Base-by-base conservation (phyloP, 2,113 vertebrate species). In the Shinisaurus crocodilurus region DNA sequence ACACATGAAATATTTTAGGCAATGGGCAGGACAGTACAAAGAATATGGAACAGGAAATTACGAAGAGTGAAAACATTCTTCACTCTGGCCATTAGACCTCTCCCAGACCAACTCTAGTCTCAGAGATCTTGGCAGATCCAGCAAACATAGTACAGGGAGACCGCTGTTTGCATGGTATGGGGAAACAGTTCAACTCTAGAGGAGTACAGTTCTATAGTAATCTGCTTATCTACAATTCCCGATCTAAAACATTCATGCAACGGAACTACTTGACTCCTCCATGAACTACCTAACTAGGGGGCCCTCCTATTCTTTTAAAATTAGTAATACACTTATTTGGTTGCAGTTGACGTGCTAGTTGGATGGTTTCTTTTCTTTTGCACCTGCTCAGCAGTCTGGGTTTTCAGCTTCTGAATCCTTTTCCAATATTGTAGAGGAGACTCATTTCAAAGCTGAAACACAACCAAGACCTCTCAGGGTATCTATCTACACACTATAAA, bases 111-210 rank as follows among this genome's bases (percentile, higher is more conserved):
- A 29, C 40, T 29, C 48, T 57, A 6, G 13, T 50, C 43, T 50
- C 43, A 45, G 16, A 25, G 29, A n/a, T 87, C 74, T 72, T 87
- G 45, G 54, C 60, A n/a, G n/a, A 76, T 23, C 50, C 32, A 80
- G 40, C 34, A 63, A 91, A 87, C 63, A 81, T 80, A 87, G 48
- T 87, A 91, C 3, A 86, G 90, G 95, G 94, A 76, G 57, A 91
- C 86, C 82, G 76, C 84, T 83, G 77, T 80, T n/a, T n/a, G n/a
- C n/a, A n/a, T n/a, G n/a, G n/a, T n/a, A n/a, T n/a, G n/a, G n/a
- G n/a, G n/a, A n/a, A n/a, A n/a, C n/a, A n/a, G n/a, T n/a, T 95
- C 95, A 93, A 95, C 92, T 90, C 93, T 90, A 93, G 92, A 96
- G 86, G 93, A 96, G 92, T 92, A 89, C 87, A 91, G 92, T 95